A percentile compares a stretch with the other conserved stretches of the same genome.
Evolutionary conservation across 2,797 vertebrate genomes (phyloP).

Genomic region (Takifugu rubripes): DNA sequence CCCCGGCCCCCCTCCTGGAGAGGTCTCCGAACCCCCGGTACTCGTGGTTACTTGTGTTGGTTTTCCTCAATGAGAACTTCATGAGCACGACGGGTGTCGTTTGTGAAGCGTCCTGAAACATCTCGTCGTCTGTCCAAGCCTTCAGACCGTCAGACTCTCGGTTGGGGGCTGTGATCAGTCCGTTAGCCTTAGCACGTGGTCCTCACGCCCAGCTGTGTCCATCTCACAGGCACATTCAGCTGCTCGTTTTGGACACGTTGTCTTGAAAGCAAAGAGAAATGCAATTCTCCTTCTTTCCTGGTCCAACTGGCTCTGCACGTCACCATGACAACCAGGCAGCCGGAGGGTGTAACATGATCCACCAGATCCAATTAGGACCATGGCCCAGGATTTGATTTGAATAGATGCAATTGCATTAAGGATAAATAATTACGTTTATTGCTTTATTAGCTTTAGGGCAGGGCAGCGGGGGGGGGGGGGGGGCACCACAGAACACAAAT

Average conservation of each 20-base stretch:
- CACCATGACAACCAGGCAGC: conserved; percentile 63
- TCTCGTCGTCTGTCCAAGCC: too few species aligned
- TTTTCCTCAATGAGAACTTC: too few species aligned
- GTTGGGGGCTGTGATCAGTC: not conserved
- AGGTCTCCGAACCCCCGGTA: too few species aligned
- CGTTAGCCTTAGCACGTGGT: not conserved
- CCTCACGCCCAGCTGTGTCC: conserved; percentile 8
- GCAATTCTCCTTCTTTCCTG: conserved; percentile 19
- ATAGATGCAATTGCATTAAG: conserved; percentile 68
- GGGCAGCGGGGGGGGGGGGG: conserved; percentile 44
- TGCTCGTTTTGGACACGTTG: conserved; percentile 30
- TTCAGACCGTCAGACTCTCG: too few species aligned
- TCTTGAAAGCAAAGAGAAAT: conserved; percentile 38
- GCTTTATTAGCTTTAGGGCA: conserved; percentile 58
- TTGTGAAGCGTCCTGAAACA: too few species aligned
- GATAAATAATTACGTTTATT: conserved; percentile 65
- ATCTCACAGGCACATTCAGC: conserved; percentile 28
- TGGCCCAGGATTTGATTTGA: conserved; percentile 64
- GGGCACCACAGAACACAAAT: not conserved
- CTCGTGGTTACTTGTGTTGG: too few species aligned
- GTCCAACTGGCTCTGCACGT: conserved; percentile 25
- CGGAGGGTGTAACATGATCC: conserved; percentile 62
- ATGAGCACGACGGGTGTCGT: too few species aligned
- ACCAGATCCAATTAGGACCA: conserved; percentile 64
- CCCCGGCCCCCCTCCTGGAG: too few species aligned